phyloP scores from a whole-genome alignment of 92 coral and sea anemone genomes.

The Epizoanthus fatuus region DNA sequence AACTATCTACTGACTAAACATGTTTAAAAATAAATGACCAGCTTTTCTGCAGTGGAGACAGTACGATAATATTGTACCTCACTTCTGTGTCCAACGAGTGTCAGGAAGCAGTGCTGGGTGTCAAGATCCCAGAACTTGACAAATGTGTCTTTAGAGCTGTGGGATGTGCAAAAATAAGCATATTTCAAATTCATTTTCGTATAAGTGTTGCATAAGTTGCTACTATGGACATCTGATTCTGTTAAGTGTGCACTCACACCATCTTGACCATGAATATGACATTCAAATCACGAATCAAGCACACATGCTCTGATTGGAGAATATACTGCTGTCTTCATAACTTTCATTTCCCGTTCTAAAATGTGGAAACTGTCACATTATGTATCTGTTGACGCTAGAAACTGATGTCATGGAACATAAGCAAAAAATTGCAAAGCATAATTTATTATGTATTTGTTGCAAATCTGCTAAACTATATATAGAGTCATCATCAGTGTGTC shows the following conservation, averaged over 20 bases:
- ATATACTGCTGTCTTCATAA: too few relatives aligned
- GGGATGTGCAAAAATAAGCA: background rate
- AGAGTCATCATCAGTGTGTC: too few relatives aligned
- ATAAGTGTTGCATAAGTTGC: background rate
- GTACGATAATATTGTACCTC: slow-evolving; percentile 71
- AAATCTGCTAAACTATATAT: too few relatives aligned
- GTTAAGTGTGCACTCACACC: background rate
- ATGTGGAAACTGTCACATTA: too few relatives aligned
- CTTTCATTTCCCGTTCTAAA: too few relatives aligned
- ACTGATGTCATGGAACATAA: background rate
- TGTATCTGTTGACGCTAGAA: background rate
- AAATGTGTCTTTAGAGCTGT: slow-evolving; percentile 92
- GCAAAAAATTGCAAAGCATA: too few relatives aligned
- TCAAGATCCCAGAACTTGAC: slow-evolving; percentile 99
- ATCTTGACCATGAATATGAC: too few relatives aligned
- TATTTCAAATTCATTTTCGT: background rate
- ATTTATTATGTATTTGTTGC: too few relatives aligned
- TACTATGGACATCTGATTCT: background rate
- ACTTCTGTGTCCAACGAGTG: slow-evolving; percentile 97
- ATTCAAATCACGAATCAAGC: too few relatives aligned
- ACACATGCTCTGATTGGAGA: too few relatives aligned
- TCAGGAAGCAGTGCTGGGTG: slow-evolving; percentile 97
- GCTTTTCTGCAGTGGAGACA: background rate
- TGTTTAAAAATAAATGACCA: background rate
- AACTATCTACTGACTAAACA: background rate